A percentile compares a stretch with the other conserved stretches of the same genome.
These are phyloP conservation scores for Entomyzon cyanotis DNA, from an alignment of 2,113 vertebrate genomes.

Conservation along the genomic window DNA sequence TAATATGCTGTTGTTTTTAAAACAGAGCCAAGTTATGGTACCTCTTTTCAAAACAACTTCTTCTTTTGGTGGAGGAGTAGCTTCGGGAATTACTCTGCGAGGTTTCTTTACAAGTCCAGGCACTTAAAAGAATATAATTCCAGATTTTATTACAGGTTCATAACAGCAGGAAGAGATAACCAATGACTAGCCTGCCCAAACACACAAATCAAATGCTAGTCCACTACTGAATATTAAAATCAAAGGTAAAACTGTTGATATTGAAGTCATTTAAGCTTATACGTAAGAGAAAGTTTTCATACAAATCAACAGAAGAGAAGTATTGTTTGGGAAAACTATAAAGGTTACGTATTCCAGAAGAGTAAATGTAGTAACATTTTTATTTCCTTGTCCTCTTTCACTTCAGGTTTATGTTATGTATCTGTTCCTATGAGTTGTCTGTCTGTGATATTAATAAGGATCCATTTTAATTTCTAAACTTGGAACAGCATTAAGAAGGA, in stretches of 20 bases:
- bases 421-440: neutral
- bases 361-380: neutral
- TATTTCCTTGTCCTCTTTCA: neutral
- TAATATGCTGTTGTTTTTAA: neutral
- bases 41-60: conserved; percentile 83
- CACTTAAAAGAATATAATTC: conserved; percentile 78
- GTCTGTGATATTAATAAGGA: neutral
- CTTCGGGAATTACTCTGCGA: conserved; percentile 76
- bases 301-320: neutral
- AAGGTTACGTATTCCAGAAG: neutral
- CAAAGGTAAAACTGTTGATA: neutral
- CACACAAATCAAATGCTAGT: neutral
- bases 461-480: neutral
- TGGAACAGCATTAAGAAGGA: neutral
- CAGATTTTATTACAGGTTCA: conserved; percentile 61
- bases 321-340: neutral
- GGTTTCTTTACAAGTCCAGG: conserved; percentile 79
- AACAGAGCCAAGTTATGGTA: conserved; percentile 60
- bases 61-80: conserved; percentile 79
- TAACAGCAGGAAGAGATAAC: neutral
- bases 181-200: conserved; percentile 1
- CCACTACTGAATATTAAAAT: neutral
- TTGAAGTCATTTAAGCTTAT: neutral
- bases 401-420: neutral
- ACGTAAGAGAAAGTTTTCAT: neutral